phyloP scores from a whole-genome alignment of 2,888 invertebrate genomes.

The Torymus tubicola region DNA sequence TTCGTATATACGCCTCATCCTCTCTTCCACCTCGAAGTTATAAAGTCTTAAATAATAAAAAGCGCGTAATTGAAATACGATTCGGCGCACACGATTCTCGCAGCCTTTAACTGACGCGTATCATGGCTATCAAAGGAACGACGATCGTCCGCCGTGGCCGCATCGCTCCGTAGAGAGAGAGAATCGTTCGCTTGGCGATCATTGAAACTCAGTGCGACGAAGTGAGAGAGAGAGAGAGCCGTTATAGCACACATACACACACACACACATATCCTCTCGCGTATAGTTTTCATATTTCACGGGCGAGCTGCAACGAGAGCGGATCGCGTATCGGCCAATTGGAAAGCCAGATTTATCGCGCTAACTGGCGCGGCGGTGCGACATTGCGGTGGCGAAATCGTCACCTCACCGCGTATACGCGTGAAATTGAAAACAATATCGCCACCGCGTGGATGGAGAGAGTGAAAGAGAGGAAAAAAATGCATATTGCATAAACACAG shows the following conservation, averaged over 20 bases:
- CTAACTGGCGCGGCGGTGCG: slow-evolving; percentile 59
- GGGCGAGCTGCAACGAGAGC: slow-evolving; percentile 58
- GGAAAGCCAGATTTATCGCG: slow-evolving; percentile 70
- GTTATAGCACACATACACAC: too few relatives aligned
- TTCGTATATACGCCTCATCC: too few relatives aligned
- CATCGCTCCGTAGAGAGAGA: too few relatives aligned
- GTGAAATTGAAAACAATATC: slow-evolving; percentile 67
- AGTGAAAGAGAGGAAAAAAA: slow-evolving; percentile 37
- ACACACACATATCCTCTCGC: too few relatives aligned
- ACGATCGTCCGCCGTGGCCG: too few relatives aligned
- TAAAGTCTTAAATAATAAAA: slow-evolving; percentile 23
- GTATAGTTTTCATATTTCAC: slow-evolving; percentile 71
- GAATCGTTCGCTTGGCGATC: too few relatives aligned
- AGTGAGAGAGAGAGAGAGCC: too few relatives aligned
- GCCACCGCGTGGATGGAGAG: slow-evolving; percentile 47
- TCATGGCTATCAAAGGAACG: too few relatives aligned
- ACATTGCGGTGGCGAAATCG: slow-evolving; percentile 65
- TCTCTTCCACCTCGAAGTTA: background rate
- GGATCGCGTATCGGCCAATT: slow-evolving; percentile 69
- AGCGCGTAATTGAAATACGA: slow-evolving; percentile 13
- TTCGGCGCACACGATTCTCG: background rate
- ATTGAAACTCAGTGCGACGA: too few relatives aligned
- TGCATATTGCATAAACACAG: slow-evolving; percentile 58
- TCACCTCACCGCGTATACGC: slow-evolving; percentile 60
- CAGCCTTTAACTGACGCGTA: background rate